These are phyloP conservation scores for Lepidochitona cinerea DNA, from an alignment of 2,888 invertebrate species.

Conservation along the genomic window DNA sequence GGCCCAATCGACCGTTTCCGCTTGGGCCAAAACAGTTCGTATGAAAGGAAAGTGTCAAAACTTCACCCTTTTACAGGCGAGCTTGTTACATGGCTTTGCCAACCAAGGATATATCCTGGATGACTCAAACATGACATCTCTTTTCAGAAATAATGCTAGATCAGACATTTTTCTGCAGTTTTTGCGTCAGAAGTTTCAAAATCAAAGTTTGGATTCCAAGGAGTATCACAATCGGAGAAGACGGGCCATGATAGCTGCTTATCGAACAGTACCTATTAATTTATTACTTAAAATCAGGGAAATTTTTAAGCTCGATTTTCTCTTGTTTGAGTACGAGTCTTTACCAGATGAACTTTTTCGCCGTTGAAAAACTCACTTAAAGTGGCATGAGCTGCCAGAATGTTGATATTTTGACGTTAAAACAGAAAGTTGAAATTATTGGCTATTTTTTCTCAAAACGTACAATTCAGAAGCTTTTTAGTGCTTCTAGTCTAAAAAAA, in stretches of 20 bases:
- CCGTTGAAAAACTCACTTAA: not conserved
- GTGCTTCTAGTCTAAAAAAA: too few relatives aligned
- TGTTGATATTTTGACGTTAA: too few relatives aligned
- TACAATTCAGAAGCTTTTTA: too few relatives aligned
- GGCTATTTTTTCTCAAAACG: too few relatives aligned
- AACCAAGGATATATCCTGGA: slow-evolving; percentile 20
- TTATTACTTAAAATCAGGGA: slow-evolving; percentile 13
- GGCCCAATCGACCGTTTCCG: not conserved
- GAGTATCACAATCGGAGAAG: not conserved
- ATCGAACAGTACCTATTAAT: not conserved
- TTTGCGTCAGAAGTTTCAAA: not conserved
- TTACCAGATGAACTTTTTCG: not conserved
- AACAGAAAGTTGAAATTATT: too few relatives aligned
- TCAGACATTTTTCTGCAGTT: not conserved
- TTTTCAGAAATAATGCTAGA: not conserved
- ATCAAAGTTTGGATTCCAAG: not conserved
- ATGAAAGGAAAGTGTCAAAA: not conserved
- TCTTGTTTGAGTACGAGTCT: slow-evolving; percentile 15
- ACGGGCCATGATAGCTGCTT: slow-evolving; percentile 18
- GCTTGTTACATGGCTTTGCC: slow-evolving; percentile 22
- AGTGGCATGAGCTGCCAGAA: too few relatives aligned
- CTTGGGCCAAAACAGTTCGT: not conserved
- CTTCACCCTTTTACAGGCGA: not conserved
- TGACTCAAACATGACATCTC: slow-evolving; percentile 8
- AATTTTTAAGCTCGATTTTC: slow-evolving; percentile 19